Conservation (phyloP, 1,140 invertebrate species). For the Caenorhabditis elegans region DNA sequence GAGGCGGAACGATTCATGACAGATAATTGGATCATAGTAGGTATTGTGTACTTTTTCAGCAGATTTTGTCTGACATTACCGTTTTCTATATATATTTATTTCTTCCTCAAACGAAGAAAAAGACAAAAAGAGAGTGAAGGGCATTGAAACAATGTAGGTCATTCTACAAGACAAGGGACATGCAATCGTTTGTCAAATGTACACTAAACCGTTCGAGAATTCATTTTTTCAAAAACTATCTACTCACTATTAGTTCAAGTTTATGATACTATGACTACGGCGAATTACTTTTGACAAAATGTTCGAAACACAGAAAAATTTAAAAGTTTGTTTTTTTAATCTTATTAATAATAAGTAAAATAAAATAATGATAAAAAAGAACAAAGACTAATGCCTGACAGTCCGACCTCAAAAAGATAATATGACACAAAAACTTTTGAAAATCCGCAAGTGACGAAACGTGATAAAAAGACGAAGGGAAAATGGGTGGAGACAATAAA, state of each 20-base stretch:
- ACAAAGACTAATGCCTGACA: not conserved
- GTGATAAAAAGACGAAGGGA: not conserved
- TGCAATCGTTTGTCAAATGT: not conserved
- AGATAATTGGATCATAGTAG: not conserved
- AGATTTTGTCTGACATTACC: no score
- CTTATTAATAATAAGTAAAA: no score
- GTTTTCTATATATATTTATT: no score
- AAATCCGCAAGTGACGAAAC: not conserved
- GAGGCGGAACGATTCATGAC: not conserved
- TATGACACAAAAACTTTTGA: conserved; percentile 23
- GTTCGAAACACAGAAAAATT: no score
- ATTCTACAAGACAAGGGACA: not conserved
- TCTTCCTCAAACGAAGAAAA: not conserved
- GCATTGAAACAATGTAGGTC: conserved; percentile 1
- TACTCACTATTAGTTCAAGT: no score
- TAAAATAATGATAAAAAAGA: not conserved
- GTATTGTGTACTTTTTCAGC: no score
- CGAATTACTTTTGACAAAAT: no score
- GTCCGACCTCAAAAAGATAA: not conserved
- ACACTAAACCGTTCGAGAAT: not conserved
- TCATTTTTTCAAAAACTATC: no score
- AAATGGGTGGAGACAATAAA: not conserved
- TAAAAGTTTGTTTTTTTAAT: no score
- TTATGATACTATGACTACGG: no score
- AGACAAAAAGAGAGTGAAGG: not conserved